Evolutionary conservation across 2,888 invertebrate species (phyloP).

Genomic region (Napeogenes sylphis): DNA sequence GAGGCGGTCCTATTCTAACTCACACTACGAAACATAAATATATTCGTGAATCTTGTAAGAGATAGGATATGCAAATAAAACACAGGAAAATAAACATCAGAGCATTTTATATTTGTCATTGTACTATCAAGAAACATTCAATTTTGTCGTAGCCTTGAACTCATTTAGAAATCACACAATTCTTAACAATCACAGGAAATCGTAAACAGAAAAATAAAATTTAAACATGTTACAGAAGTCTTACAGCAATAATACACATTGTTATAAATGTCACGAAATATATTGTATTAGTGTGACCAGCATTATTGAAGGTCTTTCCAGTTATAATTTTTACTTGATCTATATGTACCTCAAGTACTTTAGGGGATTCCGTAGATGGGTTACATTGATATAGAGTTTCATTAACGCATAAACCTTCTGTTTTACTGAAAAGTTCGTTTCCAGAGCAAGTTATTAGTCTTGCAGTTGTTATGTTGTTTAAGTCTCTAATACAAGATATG

Average conservation of each 20-base stretch:
- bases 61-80: not conserved
- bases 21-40: not conserved
- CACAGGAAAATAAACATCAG: not conserved
- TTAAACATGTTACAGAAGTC: slow-evolving; percentile 12
- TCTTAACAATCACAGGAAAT: slow-evolving; percentile 16
- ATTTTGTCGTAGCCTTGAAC: slow-evolving; percentile 16
- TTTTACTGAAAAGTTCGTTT: slow-evolving; percentile 43
- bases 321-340: slow-evolving; percentile 19
- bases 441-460: slow-evolving; percentile 50
- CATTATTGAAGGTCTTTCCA: slow-evolving; percentile 25
- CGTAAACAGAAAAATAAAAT: slow-evolving; percentile 10
- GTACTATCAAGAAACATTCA: not conserved
- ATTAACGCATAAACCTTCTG: slow-evolving; percentile 44
- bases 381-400: slow-evolving; percentile 42
- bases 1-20: too few species aligned
- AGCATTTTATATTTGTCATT: not conserved
- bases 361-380: slow-evolving; percentile 26
- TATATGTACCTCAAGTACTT: slow-evolving; percentile 23
- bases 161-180: slow-evolving; percentile 10
- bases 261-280: not conserved
- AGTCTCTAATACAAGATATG: slow-evolving; percentile 51
- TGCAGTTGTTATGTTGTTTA: slow-evolving; percentile 48
- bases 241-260: slow-evolving; percentile 1
- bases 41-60: not conserved
- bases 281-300: slow-evolving; percentile 3